phyloP scores from a whole-genome alignment of 2,113 vertebrate genomes.

The Alosa alosa region DNA sequence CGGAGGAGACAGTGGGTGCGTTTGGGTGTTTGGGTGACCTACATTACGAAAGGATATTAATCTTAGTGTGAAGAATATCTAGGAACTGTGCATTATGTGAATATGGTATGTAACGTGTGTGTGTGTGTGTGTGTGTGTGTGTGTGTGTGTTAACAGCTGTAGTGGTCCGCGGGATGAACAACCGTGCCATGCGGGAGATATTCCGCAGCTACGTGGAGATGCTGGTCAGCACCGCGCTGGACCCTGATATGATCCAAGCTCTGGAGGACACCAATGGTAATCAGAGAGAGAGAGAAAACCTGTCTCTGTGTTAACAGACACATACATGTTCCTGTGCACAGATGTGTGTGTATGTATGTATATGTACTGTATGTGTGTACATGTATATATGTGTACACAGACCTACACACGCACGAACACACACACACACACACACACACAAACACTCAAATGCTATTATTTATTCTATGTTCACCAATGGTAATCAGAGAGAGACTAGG shows the following conservation, averaged over 20 bases:
- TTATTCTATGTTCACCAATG: conserved; percentile 67
- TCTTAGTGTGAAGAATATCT: conserved; percentile 4
- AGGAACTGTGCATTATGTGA: conserved; percentile 4
- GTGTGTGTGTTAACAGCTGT: conserved; percentile 46
- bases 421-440: too few species aligned
- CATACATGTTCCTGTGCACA: too few species aligned
- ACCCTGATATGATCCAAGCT: conserved; percentile 94
- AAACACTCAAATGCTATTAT: too few species aligned
- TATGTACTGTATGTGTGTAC: too few species aligned
- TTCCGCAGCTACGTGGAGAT: conserved; percentile 94
- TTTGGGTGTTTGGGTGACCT: conserved; percentile 11
- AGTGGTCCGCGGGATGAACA: conserved; percentile 80
- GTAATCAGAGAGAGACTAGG: conserved; percentile 56
- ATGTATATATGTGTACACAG: too few species aligned
- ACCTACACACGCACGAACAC: too few species aligned
- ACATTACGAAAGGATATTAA: neutral
- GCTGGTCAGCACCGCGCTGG: conserved; percentile 91
- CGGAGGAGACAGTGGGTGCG: neutral
- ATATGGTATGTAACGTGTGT: neutral
- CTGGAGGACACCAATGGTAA: conserved; percentile 89
- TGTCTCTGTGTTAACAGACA: too few species aligned
- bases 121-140: neutral
- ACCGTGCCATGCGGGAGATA: conserved; percentile 91
- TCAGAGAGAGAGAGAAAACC: neutral
- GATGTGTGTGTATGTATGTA: too few species aligned